Evolutionary conservation across 1,140 invertebrate species (phyloP), one percentile per base, ranked within the genome.

Genomic region (Oscheius sp.): DNA sequence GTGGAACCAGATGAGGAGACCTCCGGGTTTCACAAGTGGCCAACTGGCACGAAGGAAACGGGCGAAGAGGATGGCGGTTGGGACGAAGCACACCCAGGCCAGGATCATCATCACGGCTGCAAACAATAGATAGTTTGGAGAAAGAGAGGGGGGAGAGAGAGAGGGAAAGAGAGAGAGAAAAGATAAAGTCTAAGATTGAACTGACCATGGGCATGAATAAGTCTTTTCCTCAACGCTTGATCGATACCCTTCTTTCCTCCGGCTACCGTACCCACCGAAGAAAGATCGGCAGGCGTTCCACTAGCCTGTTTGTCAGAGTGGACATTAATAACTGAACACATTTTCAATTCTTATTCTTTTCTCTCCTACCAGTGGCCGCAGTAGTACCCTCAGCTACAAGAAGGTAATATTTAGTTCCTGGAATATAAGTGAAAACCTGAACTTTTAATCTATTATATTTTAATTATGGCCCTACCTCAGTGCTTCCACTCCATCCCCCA

Each of bases 1-100:
- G 42, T 73, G 70, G 62, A 73, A 73, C 70, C 70, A 73, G 10
- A 73, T 64, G 13, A 64, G 26, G 2, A 73, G 36, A 18, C 70
- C 70, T 29, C 61, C 61, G 3, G 70, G 70, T 49, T 73, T 73
- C 1, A 55, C 15, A 20, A 61, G 62, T 2, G 70, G 70, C 70
- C 70, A 73, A 20, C 42, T 49, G 31, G 61, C 32, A 7, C 70
- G 62, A n/a, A 73, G 35, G 34, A 73, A 29, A 34, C 70, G 42
- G 1, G 70, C 70, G 26, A 73, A 73, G 46, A 73, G 38, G 1
- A 64, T 38, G 10, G 70, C 59, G 1, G 58, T 73, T 4, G 70
- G 70, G 38, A 73, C 62, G 28, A 64, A 64, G 2, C 42, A 46
- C 52, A 73, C 58, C 70, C 70, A 73, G 23, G 70, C 70, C 59